Conservation (phyloP, 2,113 vertebrate species). For the Sinocyclocheilus anshuiensis region DNA sequence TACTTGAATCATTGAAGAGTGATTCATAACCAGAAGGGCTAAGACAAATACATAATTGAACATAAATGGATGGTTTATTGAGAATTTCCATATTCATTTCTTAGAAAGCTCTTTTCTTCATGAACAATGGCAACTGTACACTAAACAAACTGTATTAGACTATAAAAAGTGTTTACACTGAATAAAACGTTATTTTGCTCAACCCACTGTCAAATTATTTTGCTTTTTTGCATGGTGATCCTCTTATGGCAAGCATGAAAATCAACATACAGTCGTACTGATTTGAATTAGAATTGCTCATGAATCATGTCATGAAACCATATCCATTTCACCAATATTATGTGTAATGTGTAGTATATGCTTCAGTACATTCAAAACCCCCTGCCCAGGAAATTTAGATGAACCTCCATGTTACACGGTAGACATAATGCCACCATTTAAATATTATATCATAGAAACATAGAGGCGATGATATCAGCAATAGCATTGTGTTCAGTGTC, state of each 20-base stretch:
- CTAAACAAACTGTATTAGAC: neutral
- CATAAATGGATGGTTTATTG: neutral
- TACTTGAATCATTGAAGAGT: neutral
- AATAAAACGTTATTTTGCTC: neutral
- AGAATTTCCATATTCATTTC: neutral
- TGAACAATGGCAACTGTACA: neutral
- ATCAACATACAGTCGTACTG: neutral
- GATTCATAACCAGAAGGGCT: neutral
- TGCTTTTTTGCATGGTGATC: neutral
- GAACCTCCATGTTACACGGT: neutral
- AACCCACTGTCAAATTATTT: neutral
- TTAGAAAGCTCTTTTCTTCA: neutral
- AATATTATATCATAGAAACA: neutral
- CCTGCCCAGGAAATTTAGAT: too few relatives aligned
- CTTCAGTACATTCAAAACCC: too few relatives aligned
- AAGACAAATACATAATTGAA: neutral
- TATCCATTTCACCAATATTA: neutral
- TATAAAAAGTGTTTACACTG: neutral
- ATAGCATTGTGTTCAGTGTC: neutral
- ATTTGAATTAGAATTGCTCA: neutral
- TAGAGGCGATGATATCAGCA: neutral
- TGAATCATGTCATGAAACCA: neutral
- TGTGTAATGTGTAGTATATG: too few relatives aligned
- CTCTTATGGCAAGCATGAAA: neutral
- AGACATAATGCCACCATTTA: neutral